Conservation (phyloP, 2,113 vertebrate genomes). For the Chaetura pelagica region DNA sequence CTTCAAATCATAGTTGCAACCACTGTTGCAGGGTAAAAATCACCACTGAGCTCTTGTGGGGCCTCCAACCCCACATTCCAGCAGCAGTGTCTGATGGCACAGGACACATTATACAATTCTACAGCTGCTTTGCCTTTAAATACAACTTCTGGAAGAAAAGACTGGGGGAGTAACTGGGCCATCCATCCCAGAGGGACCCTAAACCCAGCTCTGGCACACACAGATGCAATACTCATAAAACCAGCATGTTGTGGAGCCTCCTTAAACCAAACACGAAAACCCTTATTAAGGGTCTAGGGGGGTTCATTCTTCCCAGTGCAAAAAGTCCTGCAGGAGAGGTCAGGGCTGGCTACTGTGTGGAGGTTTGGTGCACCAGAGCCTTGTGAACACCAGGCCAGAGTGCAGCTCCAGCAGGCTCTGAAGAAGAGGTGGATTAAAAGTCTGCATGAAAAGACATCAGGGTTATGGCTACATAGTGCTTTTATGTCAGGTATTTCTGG, state of each 20-base stretch:
- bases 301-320: background rate
- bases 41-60: background rate
- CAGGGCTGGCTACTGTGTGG: background rate
- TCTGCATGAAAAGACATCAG: background rate
- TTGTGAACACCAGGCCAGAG: too few species aligned
- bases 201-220: background rate
- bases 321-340: background rate
- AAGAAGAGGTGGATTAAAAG: background rate
- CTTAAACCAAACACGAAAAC: background rate
- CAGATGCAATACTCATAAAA: background rate
- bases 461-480: rapidly evolving
- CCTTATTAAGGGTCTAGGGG: background rate
- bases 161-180: background rate
- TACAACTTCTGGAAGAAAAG: background rate
- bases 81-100: background rate
- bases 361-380: background rate
- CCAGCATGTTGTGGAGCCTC: background rate
- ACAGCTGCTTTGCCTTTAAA: background rate
- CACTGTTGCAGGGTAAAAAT: background rate
- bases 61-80: background rate
- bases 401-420: rapidly evolving
- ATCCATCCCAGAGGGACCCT: background rate
- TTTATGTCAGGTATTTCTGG: background rate
- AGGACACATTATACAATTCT: background rate
- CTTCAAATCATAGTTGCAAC: background rate